These are phyloP conservation scores for Actenoides lindsayi DNA, from an alignment of 2,113 vertebrate genomes.

Conservation along the genomic window DNA sequence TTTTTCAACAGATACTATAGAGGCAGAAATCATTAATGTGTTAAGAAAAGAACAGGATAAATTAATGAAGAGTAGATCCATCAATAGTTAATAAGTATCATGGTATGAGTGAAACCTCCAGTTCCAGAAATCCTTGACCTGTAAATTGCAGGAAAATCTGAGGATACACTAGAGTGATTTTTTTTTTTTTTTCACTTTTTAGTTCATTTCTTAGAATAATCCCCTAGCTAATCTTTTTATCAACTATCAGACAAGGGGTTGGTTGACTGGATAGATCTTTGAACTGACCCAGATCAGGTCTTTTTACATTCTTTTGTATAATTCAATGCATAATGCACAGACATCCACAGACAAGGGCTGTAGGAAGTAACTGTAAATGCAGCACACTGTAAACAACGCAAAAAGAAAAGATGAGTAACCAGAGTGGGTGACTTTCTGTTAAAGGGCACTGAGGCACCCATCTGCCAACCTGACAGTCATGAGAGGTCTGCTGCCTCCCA, in stretches of 20 bases:
- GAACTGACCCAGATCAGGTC: not conserved
- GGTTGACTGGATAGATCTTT: not conserved
- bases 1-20: not conserved
- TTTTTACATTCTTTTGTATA: not conserved
- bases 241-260: not conserved
- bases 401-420: too few relatives aligned
- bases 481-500: too few relatives aligned
- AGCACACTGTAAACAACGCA: too few relatives aligned
- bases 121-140: not conserved
- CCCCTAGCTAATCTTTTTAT: not conserved
- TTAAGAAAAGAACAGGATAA: not conserved
- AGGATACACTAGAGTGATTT: not conserved
- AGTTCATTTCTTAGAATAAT: not conserved
- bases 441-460: too few relatives aligned
- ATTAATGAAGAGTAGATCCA: not conserved
- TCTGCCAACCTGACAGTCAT: too few relatives aligned
- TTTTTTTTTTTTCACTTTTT: too few relatives aligned
- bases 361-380: too few relatives aligned
- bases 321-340: not conserved
- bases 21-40: accelerated
- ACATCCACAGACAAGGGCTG: too few relatives aligned
- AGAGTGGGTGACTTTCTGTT: too few relatives aligned
- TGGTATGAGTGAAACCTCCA: not conserved
- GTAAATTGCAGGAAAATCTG: not conserved
- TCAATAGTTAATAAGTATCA: not conserved